These are phyloP conservation scores for Tribolium madens DNA, from an alignment of 1,140 invertebrate species.

Conservation along the genomic window DNA sequence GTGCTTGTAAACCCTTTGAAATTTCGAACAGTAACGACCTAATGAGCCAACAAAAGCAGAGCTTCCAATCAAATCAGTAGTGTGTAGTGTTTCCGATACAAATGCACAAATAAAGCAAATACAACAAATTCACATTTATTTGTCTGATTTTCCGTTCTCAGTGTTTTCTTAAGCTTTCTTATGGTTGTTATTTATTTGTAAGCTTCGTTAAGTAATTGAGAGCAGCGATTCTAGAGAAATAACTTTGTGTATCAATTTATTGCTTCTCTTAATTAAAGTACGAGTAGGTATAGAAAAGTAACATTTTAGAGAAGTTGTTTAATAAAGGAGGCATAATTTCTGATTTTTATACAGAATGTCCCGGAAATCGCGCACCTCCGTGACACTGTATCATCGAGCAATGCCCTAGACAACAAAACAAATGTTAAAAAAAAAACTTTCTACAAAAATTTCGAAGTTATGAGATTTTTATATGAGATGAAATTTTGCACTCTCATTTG, in stretches of 20 bases:
- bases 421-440: no score
- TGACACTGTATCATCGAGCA: no score
- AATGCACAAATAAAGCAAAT: conserved; percentile 32
- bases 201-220: conserved; percentile 4
- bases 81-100: conserved; percentile 35
- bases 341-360: no score
- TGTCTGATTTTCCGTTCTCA: conserved; percentile 15
- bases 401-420: no score
- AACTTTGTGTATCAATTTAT: neutral
- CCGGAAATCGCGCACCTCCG: no score
- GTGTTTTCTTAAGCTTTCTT: conserved; percentile 1
- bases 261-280: no score
- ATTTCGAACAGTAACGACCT: conserved; percentile 24
- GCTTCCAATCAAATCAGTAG: conserved; percentile 41
- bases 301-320: no score
- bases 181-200: conserved; percentile 1
- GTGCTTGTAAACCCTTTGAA: conserved; percentile 13
- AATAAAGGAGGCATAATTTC: no score
- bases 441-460: no score
- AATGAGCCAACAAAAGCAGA: conserved; percentile 35
- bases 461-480: no score
- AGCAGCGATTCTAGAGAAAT: neutral
- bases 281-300: no score
- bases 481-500: no score
- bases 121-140: conserved; percentile 39